These are phyloP conservation scores for Australoheros facetus DNA, from an alignment of 2,797 vertebrate genomes.

Conservation along the genomic window DNA sequence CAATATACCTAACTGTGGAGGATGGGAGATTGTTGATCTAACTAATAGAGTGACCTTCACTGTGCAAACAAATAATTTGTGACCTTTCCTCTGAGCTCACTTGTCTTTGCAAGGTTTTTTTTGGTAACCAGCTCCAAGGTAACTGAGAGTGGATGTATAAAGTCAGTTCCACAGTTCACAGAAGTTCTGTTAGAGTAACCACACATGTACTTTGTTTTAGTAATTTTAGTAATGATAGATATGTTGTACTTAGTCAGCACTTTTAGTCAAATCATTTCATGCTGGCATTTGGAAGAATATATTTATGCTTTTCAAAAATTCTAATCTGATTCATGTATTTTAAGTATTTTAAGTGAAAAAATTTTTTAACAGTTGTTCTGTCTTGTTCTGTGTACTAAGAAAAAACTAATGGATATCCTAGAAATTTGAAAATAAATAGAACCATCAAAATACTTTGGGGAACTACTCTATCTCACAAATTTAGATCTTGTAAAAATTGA, in stretches of 20 bases:
- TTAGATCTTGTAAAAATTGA: too few relatives aligned
- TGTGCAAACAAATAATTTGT: slow-evolving; percentile 6
- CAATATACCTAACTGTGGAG: slow-evolving; percentile 7
- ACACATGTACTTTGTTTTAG: not conserved
- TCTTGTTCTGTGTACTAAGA: too few relatives aligned
- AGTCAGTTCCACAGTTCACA: not conserved
- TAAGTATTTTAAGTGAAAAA: too few relatives aligned
- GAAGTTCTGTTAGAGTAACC: too few relatives aligned
- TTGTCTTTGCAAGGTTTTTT: not conserved
- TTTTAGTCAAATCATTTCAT: not conserved
- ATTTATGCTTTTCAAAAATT: not conserved
- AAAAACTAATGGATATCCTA: too few relatives aligned
- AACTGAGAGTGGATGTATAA: not conserved
- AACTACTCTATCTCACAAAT: too few relatives aligned
- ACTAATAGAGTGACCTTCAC: slow-evolving; percentile 15
- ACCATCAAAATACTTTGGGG: too few relatives aligned
- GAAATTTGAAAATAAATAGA: too few relatives aligned
- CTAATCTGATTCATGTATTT: too few relatives aligned
- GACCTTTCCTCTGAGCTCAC: not conserved
- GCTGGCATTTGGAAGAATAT: not conserved
- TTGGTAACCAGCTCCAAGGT: not conserved
- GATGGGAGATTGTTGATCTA: slow-evolving; percentile 5
- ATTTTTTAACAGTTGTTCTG: too few relatives aligned
- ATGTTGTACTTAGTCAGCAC: not conserved
- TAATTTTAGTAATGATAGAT: not conserved